A percentile compares a stretch with the other conserved stretches of the same genome.
Conservation (phyloP, 1,140 invertebrate species). For the Lepidurus arcticus region DNA sequence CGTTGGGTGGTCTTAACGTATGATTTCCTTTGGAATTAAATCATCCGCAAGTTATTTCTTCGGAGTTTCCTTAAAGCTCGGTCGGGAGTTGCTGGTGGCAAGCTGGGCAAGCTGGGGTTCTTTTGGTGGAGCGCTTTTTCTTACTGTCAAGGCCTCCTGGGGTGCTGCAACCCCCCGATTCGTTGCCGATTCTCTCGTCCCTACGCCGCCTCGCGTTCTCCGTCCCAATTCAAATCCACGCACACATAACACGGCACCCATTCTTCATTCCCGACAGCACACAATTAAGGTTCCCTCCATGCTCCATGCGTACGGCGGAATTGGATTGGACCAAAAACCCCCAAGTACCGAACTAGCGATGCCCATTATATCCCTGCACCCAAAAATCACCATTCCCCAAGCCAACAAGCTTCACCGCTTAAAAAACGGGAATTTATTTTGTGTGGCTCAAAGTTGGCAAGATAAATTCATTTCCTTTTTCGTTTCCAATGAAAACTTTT, state of each 20-base stretch:
- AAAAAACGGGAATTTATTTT: no score
- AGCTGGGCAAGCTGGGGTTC: not conserved
- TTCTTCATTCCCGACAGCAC: slow-evolving; percentile 21
- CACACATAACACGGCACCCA: slow-evolving; percentile 3
- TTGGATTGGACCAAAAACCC: slow-evolving; percentile 1
- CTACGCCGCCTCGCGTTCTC: not conserved
- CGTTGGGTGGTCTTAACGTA: slow-evolving; percentile 6
- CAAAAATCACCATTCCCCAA: not conserved
- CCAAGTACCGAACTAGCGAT: not conserved
- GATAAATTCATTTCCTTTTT: not conserved
- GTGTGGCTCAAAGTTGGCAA: no score
- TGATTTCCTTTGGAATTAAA: not conserved
- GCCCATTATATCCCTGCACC: not conserved
- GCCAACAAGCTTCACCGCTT: not conserved
- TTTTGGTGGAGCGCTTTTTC: not conserved
- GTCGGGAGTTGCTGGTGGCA: not conserved
- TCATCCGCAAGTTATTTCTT: not conserved
- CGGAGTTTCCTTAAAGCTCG: not conserved
- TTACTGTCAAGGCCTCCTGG: slow-evolving; percentile 13
- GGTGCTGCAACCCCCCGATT: slow-evolving; percentile 20
- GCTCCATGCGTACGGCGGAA: not conserved
- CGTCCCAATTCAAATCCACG: slow-evolving; percentile 4
- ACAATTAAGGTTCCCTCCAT: slow-evolving; percentile 19
- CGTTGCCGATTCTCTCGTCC: not conserved
- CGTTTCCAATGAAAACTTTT: not conserved